These are phyloP conservation scores for Idris sp. DNA, from an alignment of 1,140 invertebrate genomes.

Conservation along the genomic window DNA sequence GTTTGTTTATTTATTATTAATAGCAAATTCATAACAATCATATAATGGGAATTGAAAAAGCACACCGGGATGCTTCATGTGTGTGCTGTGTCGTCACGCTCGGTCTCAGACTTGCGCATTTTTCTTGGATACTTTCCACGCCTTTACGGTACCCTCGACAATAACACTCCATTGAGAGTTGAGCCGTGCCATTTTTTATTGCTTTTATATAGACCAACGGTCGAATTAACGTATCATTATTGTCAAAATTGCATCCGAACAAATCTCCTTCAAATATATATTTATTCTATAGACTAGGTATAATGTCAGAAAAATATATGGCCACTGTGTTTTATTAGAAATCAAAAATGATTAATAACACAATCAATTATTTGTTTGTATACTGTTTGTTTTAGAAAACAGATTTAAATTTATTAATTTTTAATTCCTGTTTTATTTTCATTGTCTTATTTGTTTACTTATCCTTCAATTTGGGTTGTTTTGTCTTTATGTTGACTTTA, in stretches of 20 bases:
- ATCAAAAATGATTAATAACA: no score
- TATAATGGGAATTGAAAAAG: slow-evolving; percentile 67
- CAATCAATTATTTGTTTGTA: no score
- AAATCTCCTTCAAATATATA: slow-evolving; percentile 11
- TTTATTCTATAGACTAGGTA: no score
- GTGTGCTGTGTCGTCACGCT: slow-evolving; percentile 68
- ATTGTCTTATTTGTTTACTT: no score
- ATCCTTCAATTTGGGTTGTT: no score
- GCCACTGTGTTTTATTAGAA: slow-evolving; percentile 29
- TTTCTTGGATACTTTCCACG: slow-evolving; percentile 68
- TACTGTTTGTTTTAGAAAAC: no score
- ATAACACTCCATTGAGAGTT: slow-evolving; percentile 17
- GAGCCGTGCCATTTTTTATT: slow-evolving; percentile 47
- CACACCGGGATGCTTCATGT: slow-evolving; percentile 27
- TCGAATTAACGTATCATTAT: slow-evolving; percentile 57
- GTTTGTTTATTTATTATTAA: slow-evolving; percentile 79
- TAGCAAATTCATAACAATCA: slow-evolving; percentile 78
- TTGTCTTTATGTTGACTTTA: no score
- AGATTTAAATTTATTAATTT: no score
- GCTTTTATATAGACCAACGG: slow-evolving; percentile 51
- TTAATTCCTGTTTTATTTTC: no score
- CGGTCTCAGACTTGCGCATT: slow-evolving; percentile 57
- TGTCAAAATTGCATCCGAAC: slow-evolving; percentile 8
- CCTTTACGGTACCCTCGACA: slow-evolving; percentile 49
- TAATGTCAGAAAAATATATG: not conserved